phyloP scores from a whole-genome alignment of 2,888 invertebrate genomes.

The Lasius fuliginosus region DNA sequence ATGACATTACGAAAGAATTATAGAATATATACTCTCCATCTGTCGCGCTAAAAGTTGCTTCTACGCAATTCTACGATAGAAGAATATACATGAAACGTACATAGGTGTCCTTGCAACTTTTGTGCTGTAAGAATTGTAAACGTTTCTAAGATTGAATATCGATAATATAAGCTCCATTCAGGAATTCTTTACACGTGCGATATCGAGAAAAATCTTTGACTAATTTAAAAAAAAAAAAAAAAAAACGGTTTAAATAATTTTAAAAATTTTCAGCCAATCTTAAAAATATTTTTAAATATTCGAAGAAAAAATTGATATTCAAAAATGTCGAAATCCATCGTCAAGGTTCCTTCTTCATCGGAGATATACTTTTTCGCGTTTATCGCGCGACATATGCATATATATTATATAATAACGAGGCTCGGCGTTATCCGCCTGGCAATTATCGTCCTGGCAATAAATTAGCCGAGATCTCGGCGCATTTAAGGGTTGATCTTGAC shows the following conservation, averaged over 20 bases:
- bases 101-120: conserved; percentile 38
- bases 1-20: conserved; percentile 39
- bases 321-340: neutral
- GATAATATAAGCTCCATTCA: neutral
- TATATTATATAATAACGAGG: conserved; percentile 18
- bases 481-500: conserved; percentile 46
- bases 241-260: neutral
- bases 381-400: neutral
- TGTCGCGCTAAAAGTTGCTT: neutral
- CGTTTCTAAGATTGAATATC: neutral
- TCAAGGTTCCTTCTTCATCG: neutral
- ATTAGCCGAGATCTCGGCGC: conserved; percentile 20
- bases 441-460: neutral
- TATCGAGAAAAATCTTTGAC: neutral
- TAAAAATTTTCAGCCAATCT: neutral
- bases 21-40: neutral
- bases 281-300: neutral
- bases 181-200: neutral
- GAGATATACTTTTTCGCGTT: neutral
- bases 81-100: neutral
- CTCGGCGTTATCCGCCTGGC: conserved; percentile 6
- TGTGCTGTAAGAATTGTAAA: conserved; percentile 6
- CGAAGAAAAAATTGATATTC: neutral
- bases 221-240: neutral
- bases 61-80: conserved; percentile 2